Base-by-base conservation (phyloP, 2,888 invertebrate genomes). In the Drosophila peninsularis region DNA sequence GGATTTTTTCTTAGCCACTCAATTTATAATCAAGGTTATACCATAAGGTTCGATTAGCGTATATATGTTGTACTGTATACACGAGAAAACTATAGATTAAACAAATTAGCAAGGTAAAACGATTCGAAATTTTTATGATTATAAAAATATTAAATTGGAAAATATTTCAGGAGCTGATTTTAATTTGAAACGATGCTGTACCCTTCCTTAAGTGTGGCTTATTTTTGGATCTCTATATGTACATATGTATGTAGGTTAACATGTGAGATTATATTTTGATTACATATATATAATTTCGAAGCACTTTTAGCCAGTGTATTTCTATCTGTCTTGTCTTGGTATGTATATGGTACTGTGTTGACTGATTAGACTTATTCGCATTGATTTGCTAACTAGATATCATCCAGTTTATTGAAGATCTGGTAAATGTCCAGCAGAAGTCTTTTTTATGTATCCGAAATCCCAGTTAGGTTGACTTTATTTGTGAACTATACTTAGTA, bases 41-140 rank as follows among this genome's bases (percentile, higher is more conserved):
- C 63, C 58, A 69, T 75, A 73, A 62, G 75, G 70, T 62, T 75
- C 69, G 17, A 58, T 21, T 36, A 62, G 41, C 41, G 53, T 75
- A 70, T 75, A 68, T 57, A 61, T 55, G 47, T 56, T 49, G 47
- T 72, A 72, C 69, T 73, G 58, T 73, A 50, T 72, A 60, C 67
- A 74, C 75, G 37, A 54, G 44, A 57, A 54, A 62, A 61, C 53
- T 50, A 62, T 70, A 62, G 65, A 47, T 65, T 54, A 45, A 52
- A 53, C 30, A 37, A 62, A 63, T 61, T 63, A 63, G 63, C 36
- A 49, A 49, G 47, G 63, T 63, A 63, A 63, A 63, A 62, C 62
- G 44, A 52, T 45, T 64, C 42, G 13, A 64, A 63, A 65, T 53
- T 64, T 64, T 65, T 44, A 65, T 53, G 66, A 55, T 49, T 19